Evolutionary conservation across 2,888 invertebrate genomes (phyloP).

Genomic region (Orthosia cruda): DNA sequence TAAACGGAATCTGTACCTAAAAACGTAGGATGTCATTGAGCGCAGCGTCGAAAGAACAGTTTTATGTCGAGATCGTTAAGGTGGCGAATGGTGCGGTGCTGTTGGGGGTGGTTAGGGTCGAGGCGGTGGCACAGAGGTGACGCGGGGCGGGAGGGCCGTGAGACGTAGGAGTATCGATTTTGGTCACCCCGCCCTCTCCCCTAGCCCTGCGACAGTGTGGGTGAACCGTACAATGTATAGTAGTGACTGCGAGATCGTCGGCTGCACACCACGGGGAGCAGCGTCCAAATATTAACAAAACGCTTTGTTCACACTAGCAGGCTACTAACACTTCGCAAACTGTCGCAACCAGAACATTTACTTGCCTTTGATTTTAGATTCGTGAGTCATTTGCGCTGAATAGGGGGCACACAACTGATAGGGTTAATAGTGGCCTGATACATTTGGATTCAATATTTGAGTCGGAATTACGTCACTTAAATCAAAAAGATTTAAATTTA

Average conservation of each 20-base stretch:
- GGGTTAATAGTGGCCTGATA: neutral
- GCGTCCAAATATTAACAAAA: slow-evolving; percentile 84
- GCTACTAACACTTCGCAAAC: slow-evolving; percentile 70
- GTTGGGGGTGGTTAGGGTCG: slow-evolving; percentile 90
- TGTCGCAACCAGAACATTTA: slow-evolving; percentile 69
- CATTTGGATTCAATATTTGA: neutral
- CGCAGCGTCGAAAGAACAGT: slow-evolving; percentile 78
- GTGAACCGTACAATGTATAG: slow-evolving; percentile 86
- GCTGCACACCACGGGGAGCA: slow-evolving; percentile 77
- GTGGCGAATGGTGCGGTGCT: slow-evolving; percentile 86
- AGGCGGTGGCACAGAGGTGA: slow-evolving; percentile 80
- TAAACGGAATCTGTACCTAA: slow-evolving; percentile 62
- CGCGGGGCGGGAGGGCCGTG: slow-evolving; percentile 84
- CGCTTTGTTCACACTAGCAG: slow-evolving; percentile 80
- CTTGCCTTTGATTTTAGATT: slow-evolving; percentile 54
- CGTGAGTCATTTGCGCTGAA: slow-evolving; percentile 45
- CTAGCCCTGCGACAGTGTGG: slow-evolving; percentile 89
- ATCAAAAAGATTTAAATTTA: neutral
- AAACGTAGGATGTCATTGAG: slow-evolving; percentile 70
- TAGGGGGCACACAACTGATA: slow-evolving; percentile 17
- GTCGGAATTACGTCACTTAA: neutral
- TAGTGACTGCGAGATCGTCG: slow-evolving; percentile 83
- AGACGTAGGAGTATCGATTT: slow-evolving; percentile 91
- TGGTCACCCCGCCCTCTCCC: slow-evolving; percentile 89
- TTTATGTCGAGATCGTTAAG: slow-evolving; percentile 86